These are phyloP conservation scores for Cyprinodon tularosa DNA, from an alignment of 2,113 vertebrate genomes.

Conservation along the genomic window DNA sequence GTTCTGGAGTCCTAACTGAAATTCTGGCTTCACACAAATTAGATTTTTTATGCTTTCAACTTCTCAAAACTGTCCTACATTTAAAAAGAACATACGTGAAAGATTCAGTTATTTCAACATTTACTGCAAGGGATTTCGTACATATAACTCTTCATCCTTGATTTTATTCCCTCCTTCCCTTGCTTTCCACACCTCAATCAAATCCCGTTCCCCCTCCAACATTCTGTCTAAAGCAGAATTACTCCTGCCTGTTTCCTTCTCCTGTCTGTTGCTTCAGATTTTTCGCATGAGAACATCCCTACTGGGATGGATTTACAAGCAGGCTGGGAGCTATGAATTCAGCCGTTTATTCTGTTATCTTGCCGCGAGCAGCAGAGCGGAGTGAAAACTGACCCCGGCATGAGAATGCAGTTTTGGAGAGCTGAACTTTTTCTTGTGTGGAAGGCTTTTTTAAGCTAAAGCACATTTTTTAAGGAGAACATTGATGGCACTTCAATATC, in stretches of 20 bases:
- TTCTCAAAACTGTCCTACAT: neutral
- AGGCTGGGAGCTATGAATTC: slow-evolving; percentile 51
- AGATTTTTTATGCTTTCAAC: neutral
- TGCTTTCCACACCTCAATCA: neutral
- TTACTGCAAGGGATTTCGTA: neutral
- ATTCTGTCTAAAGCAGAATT: slow-evolving; percentile 1
- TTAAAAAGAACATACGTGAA: neutral
- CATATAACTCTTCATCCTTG: neutral
- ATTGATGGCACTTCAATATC: slow-evolving; percentile 13
- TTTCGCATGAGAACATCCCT: slow-evolving; percentile 37
- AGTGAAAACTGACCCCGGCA: slow-evolving; percentile 61
- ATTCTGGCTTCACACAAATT: neutral
- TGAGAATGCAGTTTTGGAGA: slow-evolving; percentile 40
- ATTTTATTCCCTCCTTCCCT: neutral
- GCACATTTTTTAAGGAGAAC: slow-evolving; percentile 33
- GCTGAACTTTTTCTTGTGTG: slow-evolving; percentile 43
- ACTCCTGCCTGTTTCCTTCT: slow-evolving; percentile 14
- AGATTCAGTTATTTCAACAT: neutral
- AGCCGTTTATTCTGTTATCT: slow-evolving; percentile 49
- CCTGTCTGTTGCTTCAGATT: slow-evolving; percentile 36
- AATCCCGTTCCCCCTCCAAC: slow-evolving; percentile 4
- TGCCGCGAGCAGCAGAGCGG: slow-evolving; percentile 54
- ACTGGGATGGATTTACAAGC: slow-evolving; percentile 47
- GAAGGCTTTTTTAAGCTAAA: slow-evolving; percentile 2
- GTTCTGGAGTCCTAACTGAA: neutral